A percentile compares a stretch with the other conserved stretches of the same genome.
These are phyloP conservation scores for Chunga burmeisteri DNA, from an alignment of 2,113 vertebrate species.

Conservation along the genomic window DNA sequence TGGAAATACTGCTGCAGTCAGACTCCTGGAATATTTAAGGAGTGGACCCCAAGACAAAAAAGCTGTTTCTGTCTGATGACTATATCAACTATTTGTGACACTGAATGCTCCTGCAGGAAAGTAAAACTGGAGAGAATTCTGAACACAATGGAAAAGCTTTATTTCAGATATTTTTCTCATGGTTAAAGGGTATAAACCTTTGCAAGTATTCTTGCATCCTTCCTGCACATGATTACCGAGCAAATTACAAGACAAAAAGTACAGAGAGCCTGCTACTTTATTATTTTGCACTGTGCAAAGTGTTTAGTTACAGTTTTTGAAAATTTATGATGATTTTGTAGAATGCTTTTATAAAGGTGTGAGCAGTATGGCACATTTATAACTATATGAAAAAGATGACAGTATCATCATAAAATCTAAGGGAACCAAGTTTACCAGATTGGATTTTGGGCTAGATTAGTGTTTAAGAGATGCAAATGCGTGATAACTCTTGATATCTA, in stretches of 20 bases:
- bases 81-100: background rate
- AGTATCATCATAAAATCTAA: background rate
- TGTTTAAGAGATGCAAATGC: background rate
- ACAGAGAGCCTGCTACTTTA: background rate
- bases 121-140: background rate
- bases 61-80: background rate
- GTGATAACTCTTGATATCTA: background rate
- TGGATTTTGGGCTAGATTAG: background rate
- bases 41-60: background rate
- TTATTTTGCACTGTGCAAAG: background rate
- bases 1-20: background rate
- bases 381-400: background rate
- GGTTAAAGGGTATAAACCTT: background rate
- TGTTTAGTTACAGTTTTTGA: background rate
- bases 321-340: background rate
- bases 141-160: background rate
- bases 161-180: background rate
- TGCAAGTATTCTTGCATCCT: background rate
- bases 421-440: background rate
- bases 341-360: background rate
- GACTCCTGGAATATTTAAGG: background rate
- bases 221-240: background rate
- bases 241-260: background rate
- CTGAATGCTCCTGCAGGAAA: background rate
- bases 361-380: fast-evolving